Base-by-base conservation (phyloP, 35 echinoderm and acorn worm species). In the Apostichopus japonicus region DNA sequence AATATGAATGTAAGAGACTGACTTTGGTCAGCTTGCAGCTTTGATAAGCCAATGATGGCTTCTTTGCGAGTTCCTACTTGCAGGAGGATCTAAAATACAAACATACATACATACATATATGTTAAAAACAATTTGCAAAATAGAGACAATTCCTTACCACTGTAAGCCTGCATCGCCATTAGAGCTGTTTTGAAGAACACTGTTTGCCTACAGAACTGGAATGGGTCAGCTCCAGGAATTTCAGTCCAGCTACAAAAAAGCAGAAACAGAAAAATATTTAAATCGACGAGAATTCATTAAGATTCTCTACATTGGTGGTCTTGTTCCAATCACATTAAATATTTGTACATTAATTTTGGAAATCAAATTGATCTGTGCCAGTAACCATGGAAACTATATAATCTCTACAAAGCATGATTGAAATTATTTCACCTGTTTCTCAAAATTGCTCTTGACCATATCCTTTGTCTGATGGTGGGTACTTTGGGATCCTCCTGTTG, bases 401-500 rank as follows among this genome's bases (percentile, higher is more conserved):
- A 44, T 44, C 33, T 44, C 33, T 44, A 44, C 33, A 44, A 44
- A 44, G 33, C 33, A 65, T 19, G 73, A 51, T 0, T 73, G 63
- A 44, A 65, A 89, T 16, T 65, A 11, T 72, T 86, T 65, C 19
- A 98, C 96, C 92, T 91, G 88, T 98, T 93, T 91, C 90, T 95
- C 16, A 92, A 65, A 72, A 98, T 98, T 52, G 94, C 96, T 94
- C 84, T 92, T 59, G 92, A 95, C 96, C 96, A 98, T 14, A 98
- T 94, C 21, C 86, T 93, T 25, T 95, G 59, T 52, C 71, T 90
- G 14, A 95, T 65, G 6, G 24, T 77, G 1, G 51, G 23, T 25
- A 72, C 94, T 17, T 79, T 62, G 17, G 77, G 58, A 73, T 92
- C 94, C 80, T 98, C 90, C 89, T 95, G 23, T 16, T 72, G 57